phyloP scores from a whole-genome alignment of 2,888 invertebrate genomes.

The Hyalella azteca region DNA sequence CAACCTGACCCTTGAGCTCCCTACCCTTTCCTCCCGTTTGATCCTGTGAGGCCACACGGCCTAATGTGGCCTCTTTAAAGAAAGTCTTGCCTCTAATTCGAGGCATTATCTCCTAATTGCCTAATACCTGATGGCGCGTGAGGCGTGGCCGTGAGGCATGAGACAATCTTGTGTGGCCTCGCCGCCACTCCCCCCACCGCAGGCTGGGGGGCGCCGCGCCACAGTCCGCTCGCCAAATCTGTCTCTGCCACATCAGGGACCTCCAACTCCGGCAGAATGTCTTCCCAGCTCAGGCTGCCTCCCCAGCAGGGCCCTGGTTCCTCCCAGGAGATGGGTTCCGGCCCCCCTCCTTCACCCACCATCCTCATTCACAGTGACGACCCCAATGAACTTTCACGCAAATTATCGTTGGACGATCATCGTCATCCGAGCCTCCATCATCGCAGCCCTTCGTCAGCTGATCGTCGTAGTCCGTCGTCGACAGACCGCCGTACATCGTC shows the following conservation, averaged over 20 bases:
- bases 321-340: conserved; percentile 22
- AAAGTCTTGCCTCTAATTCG: too few species aligned
- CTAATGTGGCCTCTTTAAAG: too few species aligned
- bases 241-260: not conserved
- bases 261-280: not conserved
- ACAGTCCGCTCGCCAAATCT: conserved; percentile 28
- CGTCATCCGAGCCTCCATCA: not conserved
- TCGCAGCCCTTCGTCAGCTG: not conserved
- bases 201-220: not conserved
- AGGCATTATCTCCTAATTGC: too few species aligned
- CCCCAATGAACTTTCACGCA: not conserved
- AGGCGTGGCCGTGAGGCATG: not conserved
- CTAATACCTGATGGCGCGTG: too few species aligned
- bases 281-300: conserved; percentile 35
- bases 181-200: not conserved
- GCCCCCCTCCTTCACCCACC: conserved; percentile 41
- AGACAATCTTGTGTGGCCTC: not conserved
- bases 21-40: too few species aligned
- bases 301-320: conserved; percentile 23
- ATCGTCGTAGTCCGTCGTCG: not conserved
- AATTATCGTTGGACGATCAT: not conserved
- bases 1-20: too few species aligned
- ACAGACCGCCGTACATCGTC: too few species aligned
- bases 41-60: too few species aligned
- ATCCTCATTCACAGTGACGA: conserved; percentile 24